Evolutionary conservation across 2,888 invertebrate species (phyloP).

Genomic region (Serripes groenlandicus): DNA sequence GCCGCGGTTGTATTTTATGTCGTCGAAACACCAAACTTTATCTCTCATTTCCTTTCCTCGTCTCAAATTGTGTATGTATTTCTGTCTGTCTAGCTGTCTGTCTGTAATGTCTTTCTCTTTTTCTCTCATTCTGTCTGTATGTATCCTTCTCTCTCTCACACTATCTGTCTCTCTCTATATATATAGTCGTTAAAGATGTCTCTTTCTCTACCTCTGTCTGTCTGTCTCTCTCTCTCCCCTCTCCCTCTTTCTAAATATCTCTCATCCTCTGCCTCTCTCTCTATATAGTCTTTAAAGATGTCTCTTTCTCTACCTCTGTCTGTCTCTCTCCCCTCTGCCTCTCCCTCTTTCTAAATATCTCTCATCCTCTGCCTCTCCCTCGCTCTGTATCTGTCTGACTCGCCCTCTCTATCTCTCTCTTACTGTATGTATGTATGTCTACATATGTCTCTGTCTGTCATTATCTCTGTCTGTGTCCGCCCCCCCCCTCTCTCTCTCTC

Average conservation of each 20-base stretch:
- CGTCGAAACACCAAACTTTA: too few species aligned
- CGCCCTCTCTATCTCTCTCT: slow-evolving; percentile 39
- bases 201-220: background rate
- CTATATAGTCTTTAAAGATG: too few species aligned
- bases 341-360: background rate
- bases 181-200: background rate
- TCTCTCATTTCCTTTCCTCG: too few species aligned
- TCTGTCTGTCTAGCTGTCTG: too few species aligned
- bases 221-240: background rate
- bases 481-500: slow-evolving; percentile 11
- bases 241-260: background rate
- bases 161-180: background rate
- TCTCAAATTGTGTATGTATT: too few species aligned
- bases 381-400: slow-evolving; percentile 18
- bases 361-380: background rate
- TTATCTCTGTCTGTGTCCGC: background rate
- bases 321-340: slow-evolving; percentile 8
- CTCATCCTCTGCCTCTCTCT: background rate
- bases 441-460: background rate
- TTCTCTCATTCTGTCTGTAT: background rate
- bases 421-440: slow-evolving; percentile 3
- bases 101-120: background rate
- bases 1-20: too few species aligned
- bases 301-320: background rate
- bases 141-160: background rate